phyloP scores from a whole-genome alignment of 2,888 invertebrate species.

The Hyposoter didymator region DNA sequence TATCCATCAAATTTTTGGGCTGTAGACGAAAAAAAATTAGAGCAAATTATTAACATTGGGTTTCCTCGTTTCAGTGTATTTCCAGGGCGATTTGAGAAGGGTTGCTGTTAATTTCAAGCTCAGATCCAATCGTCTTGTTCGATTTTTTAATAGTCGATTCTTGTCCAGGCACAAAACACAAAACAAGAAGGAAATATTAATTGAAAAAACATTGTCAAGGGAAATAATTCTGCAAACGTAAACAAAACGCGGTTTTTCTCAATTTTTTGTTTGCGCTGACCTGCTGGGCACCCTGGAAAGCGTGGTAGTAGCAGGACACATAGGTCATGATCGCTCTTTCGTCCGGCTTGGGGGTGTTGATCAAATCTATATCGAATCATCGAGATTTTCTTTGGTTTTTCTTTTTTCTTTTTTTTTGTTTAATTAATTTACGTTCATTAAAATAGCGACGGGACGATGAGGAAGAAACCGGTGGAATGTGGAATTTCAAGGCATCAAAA shows the following conservation, averaged over 20 bases:
- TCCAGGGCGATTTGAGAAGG: neutral
- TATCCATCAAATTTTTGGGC: neutral
- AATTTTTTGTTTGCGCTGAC: constrained; percentile 85
- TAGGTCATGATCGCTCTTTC: constrained; percentile 99
- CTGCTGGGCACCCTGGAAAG: constrained; percentile 99
- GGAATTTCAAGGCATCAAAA: neutral
- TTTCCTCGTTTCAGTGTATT: constrained; percentile 1
- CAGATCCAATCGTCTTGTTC: constrained; percentile 10
- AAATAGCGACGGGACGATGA: neutral
- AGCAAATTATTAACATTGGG: neutral
- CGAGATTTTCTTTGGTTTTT: constrained; percentile 43
- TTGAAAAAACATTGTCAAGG: constrained; percentile 37
- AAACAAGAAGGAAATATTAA: constrained; percentile 3
- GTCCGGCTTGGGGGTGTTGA: constrained; percentile 99
- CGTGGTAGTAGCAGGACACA: constrained; percentile 99
- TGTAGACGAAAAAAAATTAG: neutral
- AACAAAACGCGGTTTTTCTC: constrained; percentile 45
- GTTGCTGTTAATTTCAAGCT: constrained; percentile 50
- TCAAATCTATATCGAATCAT: constrained; percentile 92
- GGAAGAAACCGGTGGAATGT: neutral
- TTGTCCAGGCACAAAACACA: neutral
- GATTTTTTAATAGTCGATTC: constrained; percentile 5
- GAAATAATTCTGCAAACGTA: constrained; percentile 25
- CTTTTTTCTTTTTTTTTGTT: neutral
- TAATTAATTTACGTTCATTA: neutral